These are phyloP conservation scores for Onychorhynchus coronatus DNA, from an alignment of 2,113 vertebrate genomes.

Conservation along the genomic window DNA sequence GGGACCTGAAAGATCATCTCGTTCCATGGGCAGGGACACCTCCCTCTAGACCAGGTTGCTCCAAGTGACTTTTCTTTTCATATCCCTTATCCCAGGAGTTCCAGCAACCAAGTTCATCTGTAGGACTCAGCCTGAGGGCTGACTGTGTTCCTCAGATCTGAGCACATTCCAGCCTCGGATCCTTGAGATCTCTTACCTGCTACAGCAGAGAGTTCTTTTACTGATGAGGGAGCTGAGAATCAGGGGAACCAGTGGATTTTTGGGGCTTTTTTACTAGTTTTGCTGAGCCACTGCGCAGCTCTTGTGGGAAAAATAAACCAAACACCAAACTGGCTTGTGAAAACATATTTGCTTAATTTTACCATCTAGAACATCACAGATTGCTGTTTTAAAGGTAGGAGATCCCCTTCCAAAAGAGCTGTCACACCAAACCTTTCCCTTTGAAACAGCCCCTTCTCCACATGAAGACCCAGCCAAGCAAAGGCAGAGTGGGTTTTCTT, in stretches of 20 bases:
- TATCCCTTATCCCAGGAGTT: neutral
- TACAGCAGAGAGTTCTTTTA: neutral
- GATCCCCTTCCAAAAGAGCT: neutral
- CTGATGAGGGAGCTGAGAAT: neutral
- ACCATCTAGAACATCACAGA: neutral
- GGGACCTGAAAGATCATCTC: rapidly evolving
- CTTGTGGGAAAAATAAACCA: neutral
- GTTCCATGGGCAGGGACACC: neutral
- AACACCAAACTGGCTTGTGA: neutral
- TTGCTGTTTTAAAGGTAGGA: neutral
- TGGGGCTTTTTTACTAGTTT: neutral
- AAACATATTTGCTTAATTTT: neutral
- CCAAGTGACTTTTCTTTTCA: neutral
- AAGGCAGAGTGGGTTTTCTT: neutral
- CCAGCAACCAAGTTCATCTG: neutral
- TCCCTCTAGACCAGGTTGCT: neutral
- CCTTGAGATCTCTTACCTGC: neutral
- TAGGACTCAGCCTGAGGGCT: neutral
- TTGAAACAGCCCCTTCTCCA: neutral
- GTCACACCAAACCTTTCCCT: neutral
- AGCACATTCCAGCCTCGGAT: neutral
- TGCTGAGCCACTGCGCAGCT: neutral
- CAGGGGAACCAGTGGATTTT: neutral
- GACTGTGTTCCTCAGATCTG: neutral
- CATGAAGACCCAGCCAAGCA: neutral